Percentiles rank a stretch among this genome's conserved stretches.
phyloP scores from a whole-genome alignment of 1,140 invertebrate genomes.

The Trypoxylus dichotomus region DNA sequence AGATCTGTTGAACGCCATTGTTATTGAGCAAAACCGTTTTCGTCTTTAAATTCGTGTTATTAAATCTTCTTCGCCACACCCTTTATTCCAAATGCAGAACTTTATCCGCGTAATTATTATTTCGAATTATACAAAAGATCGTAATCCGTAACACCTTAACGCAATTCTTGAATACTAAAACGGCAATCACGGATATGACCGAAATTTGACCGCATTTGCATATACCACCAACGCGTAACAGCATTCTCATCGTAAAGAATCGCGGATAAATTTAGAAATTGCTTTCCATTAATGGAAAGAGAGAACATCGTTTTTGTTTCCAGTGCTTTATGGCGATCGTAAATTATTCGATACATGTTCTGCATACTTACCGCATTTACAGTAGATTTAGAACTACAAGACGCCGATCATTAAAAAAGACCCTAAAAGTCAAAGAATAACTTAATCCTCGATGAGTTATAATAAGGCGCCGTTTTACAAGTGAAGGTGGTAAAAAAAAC shows the following conservation, averaged over 20 bases:
- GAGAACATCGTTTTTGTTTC: background rate
- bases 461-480: background rate
- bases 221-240: background rate
- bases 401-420: background rate
- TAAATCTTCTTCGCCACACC: too few species aligned
- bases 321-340: background rate
- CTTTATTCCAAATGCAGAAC: too few species aligned
- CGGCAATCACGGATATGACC: background rate
- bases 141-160: too few species aligned
- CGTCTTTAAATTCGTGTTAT: too few species aligned
- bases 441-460: background rate
- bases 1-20: too few species aligned
- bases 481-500: background rate
- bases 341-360: background rate
- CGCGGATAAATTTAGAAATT: conserved; percentile 7
- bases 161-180: too few species aligned
- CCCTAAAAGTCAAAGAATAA: background rate
- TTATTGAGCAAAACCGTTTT: too few species aligned
- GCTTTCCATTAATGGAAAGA: background rate
- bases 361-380: background rate
- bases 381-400: background rate
- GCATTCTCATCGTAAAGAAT: background rate
- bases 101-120: too few species aligned
- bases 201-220: background rate
- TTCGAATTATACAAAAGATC: too few species aligned